These are phyloP conservation scores for Equus quagga DNA, from an alignment of 2,113 vertebrate genomes.

Conservation along the genomic window DNA sequence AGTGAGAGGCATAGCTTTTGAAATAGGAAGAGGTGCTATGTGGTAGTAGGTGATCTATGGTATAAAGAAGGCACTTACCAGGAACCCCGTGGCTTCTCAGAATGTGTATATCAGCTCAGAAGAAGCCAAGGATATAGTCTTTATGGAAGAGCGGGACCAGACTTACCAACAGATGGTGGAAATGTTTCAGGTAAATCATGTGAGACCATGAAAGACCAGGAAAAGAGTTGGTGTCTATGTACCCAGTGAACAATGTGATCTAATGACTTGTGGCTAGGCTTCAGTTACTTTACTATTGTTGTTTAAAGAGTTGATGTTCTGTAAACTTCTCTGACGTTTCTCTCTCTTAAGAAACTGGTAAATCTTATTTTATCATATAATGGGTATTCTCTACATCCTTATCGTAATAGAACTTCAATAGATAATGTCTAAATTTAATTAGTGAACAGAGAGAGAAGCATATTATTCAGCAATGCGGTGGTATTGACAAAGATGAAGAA, in stretches of 20 bases:
- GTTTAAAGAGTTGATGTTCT: neutral
- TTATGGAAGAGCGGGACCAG: neutral
- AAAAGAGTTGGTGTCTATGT: neutral
- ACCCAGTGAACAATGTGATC: neutral
- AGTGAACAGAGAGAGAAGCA: neutral
- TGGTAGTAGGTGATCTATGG: neutral
- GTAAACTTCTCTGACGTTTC: neutral
- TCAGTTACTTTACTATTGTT: neutral
- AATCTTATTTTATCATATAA: neutral
- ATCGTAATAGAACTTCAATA: neutral
- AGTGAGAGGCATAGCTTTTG: neutral
- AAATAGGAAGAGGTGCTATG: neutral
- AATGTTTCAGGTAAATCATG: neutral
- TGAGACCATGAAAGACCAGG: neutral
- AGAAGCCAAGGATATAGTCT: neutral
- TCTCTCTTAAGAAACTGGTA: neutral
- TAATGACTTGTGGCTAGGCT: neutral
- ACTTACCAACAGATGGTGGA: neutral
- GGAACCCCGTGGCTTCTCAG: neutral
- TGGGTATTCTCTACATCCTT: neutral
- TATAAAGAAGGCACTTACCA: neutral
- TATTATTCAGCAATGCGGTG: neutral
- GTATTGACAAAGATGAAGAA: neutral
- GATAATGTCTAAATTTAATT: neutral
- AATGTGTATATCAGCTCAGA: neutral